phyloP scores from a whole-genome alignment of 2,888 invertebrate genomes.

The Platynereis dumerilii region DNA sequence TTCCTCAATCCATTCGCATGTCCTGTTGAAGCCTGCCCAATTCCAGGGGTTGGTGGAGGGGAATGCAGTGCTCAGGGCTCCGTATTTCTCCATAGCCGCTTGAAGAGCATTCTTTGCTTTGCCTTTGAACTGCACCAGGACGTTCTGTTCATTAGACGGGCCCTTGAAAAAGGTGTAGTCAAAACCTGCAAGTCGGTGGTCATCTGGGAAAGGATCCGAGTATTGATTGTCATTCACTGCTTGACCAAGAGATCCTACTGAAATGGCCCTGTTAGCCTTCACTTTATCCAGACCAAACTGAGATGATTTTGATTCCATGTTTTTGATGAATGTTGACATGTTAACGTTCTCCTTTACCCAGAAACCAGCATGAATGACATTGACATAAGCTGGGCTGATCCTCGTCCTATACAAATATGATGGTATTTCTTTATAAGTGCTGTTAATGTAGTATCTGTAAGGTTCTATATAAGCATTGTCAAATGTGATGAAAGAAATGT shows the following conservation, averaged over 20 bases:
- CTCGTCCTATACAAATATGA: not conserved
- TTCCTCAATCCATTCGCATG: too few species aligned
- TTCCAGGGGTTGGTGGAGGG: not conserved
- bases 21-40: not conserved
- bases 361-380: not conserved
- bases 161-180: constrained; percentile 1
- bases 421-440: not conserved
- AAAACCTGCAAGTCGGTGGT: not conserved
- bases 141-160: not conserved
- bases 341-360: not conserved
- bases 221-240: not conserved
- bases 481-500: not conserved
- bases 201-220: not conserved
- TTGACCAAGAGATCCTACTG: not conserved
- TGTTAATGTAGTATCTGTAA: not conserved
- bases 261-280: not conserved
- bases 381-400: not conserved
- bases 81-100: not conserved
- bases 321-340: not conserved
- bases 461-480: constrained; percentile 2
- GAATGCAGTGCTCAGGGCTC: constrained; percentile 1
- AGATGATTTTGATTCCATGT: not conserved
- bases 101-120: not conserved
- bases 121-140: not conserved
- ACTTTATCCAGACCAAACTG: not conserved